Evolutionary conservation across 2,797 vertebrate species (phyloP).

Genomic region (Loris lydekkerianus): DNA sequence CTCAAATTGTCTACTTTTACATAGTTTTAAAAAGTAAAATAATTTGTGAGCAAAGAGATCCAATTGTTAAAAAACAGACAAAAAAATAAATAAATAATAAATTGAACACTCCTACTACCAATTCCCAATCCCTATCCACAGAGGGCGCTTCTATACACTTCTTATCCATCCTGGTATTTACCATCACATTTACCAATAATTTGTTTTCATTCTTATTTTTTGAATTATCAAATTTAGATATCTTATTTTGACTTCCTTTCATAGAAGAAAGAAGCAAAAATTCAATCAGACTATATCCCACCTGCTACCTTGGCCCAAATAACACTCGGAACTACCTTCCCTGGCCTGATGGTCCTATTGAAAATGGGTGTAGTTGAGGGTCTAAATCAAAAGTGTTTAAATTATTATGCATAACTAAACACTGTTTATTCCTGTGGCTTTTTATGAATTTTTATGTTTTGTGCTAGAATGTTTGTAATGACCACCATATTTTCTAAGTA

Average conservation of each 20-base stretch:
- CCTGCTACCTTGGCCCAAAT: not conserved
- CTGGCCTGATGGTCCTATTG: fast-evolving
- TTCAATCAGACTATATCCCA: not conserved
- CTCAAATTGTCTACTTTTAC: not conserved
- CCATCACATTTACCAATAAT: not conserved
- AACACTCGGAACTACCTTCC: not conserved
- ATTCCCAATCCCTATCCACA: not conserved
- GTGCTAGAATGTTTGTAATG: not conserved
- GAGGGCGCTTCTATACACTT: not conserved
- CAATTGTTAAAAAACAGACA: not conserved
- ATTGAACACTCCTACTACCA: not conserved
- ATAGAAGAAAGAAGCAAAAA: not conserved
- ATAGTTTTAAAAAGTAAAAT: not conserved
- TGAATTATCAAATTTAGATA: not conserved
- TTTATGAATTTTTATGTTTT: not conserved
- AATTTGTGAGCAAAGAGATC: not conserved
- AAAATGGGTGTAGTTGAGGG: not conserved
- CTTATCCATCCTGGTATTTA: not conserved
- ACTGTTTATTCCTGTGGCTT: not conserved
- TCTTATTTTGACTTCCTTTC: not conserved
- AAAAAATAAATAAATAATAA: not conserved
- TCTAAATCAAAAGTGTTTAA: not conserved
- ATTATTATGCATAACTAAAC: not conserved
- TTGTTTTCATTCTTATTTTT: not conserved
- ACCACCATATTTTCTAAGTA: not conserved